Base-by-base conservation (phyloP, 2,797 vertebrate genomes). In the Etheostoma nigrum region DNA sequence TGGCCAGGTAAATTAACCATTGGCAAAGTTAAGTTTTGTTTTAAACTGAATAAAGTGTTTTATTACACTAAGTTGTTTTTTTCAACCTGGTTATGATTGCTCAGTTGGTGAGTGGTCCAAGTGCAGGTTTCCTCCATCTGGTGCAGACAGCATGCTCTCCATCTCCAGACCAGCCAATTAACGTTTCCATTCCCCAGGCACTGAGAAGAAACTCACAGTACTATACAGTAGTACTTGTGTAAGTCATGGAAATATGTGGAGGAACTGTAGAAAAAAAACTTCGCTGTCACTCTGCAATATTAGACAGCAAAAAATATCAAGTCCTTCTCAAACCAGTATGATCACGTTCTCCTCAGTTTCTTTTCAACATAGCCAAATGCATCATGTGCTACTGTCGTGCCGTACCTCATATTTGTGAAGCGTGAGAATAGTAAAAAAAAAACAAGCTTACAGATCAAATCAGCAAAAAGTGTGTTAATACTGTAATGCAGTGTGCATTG, bases 71-170 rank as follows among this genome's bases (percentile, higher is more conserved):
- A 74, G 48, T 36, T 68, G 14, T 10, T 12, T 48, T 55, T 70
- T 67, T 15, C 60, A 7, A 81, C 74, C 25, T 45, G 53, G 48
- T 76, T 61, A 30, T 52, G 33, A 79, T 78, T 74, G 65, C 30
- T 83, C 25, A 63, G 40, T 65, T 74, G 55, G 49, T 57, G 27
- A 70, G 58, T 33, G 8, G 54, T 61, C 36, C 14, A 72, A 69
- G 66, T 49, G 18, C 33, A 70, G 73, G 4, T 54, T 68, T 11
- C 10, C 15, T 55, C 27, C 2, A 5, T 72, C 63, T 51, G 49
- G 40, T 30, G 68, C 57, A 78, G 62, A 78, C 70, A 54, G 52
- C 42, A 42, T 23, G 12, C 54, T 63, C 49, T 80, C 27, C 42
- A 42, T 76, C 49, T 53, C 25, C 44, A 73, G 53, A 73, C 55